Evolutionary conservation across 2,888 invertebrate genomes (phyloP).

Genomic region (Mantis religiosa): DNA sequence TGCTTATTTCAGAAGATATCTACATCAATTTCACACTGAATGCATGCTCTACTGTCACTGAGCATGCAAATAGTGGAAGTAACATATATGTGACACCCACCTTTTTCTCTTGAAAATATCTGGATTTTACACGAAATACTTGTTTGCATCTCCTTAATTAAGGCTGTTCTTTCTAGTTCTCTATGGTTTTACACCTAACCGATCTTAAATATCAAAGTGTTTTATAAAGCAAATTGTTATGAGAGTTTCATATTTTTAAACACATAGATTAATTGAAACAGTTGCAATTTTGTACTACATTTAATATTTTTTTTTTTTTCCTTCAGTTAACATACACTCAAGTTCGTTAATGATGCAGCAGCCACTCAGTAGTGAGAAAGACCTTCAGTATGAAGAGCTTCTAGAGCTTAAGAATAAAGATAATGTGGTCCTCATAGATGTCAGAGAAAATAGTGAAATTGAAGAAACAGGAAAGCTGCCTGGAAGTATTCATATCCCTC

Average conservation of each 20-base stretch:
- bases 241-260: background rate
- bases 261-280: too few relatives aligned
- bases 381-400: slow-evolving; percentile 46
- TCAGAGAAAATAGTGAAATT: slow-evolving; percentile 69
- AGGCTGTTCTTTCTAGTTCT: background rate
- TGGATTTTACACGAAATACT: background rate
- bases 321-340: background rate
- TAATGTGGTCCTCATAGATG: slow-evolving; percentile 64
- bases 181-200: background rate
- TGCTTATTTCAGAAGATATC: too few relatives aligned
- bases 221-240: background rate
- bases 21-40: too few relatives aligned
- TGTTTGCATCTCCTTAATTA: background rate
- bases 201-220: background rate
- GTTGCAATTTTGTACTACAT: background rate
- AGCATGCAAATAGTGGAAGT: too few relatives aligned
- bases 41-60: too few relatives aligned
- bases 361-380: background rate
- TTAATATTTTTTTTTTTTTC: background rate
- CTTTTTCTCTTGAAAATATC: background rate
- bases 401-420: slow-evolving; percentile 47
- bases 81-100: too few relatives aligned
- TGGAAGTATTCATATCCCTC: slow-evolving; percentile 70
- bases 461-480: slow-evolving; percentile 67
- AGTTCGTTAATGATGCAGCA: background rate